Percentiles rank a stretch among this genome's conserved stretches.
Conservation (phyloP, 30 jellyfish, hydroid and myxozoan species). For the Nemopilema nomurai region DNA sequence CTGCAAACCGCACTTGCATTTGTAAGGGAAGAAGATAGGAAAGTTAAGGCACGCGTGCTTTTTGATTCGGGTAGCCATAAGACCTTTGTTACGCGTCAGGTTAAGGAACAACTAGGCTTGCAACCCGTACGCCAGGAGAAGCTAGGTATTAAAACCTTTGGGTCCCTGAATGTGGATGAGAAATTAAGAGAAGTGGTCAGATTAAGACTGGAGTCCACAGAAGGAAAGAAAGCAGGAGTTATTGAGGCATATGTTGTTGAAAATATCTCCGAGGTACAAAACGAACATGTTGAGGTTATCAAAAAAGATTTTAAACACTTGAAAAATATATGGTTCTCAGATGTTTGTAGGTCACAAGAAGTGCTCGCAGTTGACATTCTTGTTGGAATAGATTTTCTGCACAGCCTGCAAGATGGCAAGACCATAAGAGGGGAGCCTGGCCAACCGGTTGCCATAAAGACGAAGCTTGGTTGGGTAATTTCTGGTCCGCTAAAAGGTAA, state of each 20-base stretch:
- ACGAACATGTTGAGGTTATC: slow-evolving; percentile 15
- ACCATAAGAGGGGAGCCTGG: too few relatives aligned
- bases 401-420: slow-evolving; percentile 13
- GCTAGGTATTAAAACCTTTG: too few relatives aligned
- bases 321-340: slow-evolving; percentile 42
- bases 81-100: slow-evolving; percentile 12
- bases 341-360: slow-evolving; percentile 41
- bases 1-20: slow-evolving; percentile 39
- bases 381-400: slow-evolving; percentile 33
- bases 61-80: slow-evolving; percentile 48
- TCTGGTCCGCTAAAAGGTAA: too few relatives aligned
- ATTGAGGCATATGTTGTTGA: too few relatives aligned
- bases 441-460: too few relatives aligned
- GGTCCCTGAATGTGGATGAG: slow-evolving; percentile 25
- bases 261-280: too few relatives aligned
- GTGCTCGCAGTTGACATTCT: slow-evolving; percentile 18
- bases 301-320: slow-evolving; percentile 28
- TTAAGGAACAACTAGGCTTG: slow-evolving; percentile 12
- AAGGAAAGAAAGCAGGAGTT: slow-evolving; percentile 14
- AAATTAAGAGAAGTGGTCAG: slow-evolving; percentile 32
- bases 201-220: background rate
- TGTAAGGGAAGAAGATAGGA: slow-evolving; percentile 2
- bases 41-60: slow-evolving; percentile 27
- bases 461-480: too few relatives aligned
- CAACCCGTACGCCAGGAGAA: slow-evolving; percentile 9